Evolutionary conservation across 1,140 invertebrate species (phyloP), one percentile per base, ranked within the genome.

Genomic region (Neodiprion lecontei): DNA sequence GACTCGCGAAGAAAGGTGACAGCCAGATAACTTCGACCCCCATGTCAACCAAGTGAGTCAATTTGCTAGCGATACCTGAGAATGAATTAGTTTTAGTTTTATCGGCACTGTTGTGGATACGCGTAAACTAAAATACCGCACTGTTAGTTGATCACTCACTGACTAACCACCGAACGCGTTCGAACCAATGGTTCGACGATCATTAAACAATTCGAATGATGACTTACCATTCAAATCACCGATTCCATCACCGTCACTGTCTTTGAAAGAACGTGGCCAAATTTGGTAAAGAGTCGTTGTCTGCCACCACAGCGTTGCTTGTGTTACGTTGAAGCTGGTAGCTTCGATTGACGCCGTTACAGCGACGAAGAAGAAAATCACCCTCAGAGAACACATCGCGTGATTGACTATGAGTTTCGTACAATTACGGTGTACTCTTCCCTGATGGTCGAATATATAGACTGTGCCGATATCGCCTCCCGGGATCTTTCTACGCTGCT

Each of bases 211-310:
- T 61, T 61, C 9, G 28, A 40, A 40, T 40, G 28, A 40, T 40
- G 5, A 72, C 47, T 70, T 79, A 92, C 92, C 92, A 83, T 89
- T 88, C 11, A 95, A 76, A 83, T 95, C 94, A 1, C 94, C 93
- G 53, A 92, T 87, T 9, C 94, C 94, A 86, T 93, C 92, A 7
- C 90, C 91, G 82, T 93, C 86, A 69, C 89, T 90, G 82, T 95
- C 94, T 74, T 89, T 89, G 83, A 94, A 94, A 1, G 93, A 94
- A 73, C 92, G 86, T 2, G 92, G 91, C 80, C 94, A 93, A 47
- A 94, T 91, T 82, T 94, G 92, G 82, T 95, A 95, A 71, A 94
- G 89, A 47, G 91, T 87, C 0, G 90, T 89, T 40, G 88, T 90
- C 78, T 94, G 89, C 91, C 92, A 95, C 93, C 93, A 95, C 4